Evolutionary conservation across 2,888 invertebrate species (phyloP).

Genomic region (Torymus texanus): DNA sequence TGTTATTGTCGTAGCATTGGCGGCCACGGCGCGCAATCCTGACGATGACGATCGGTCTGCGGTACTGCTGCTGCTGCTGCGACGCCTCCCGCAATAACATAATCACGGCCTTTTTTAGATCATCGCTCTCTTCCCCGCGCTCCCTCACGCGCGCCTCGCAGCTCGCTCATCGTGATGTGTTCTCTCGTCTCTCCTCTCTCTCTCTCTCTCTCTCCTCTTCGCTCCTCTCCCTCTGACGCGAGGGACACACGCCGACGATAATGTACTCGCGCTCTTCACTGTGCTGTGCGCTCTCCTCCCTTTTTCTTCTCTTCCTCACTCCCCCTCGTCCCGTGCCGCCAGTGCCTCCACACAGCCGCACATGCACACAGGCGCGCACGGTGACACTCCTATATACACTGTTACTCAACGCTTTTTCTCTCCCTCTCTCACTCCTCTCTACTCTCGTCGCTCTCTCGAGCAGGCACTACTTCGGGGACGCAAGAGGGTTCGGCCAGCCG

Average conservation of each 20-base stretch:
- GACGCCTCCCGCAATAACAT: constrained; percentile 49
- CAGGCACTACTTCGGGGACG: no score
- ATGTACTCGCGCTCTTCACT: background rate
- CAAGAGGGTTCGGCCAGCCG: no score
- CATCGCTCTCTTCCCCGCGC: constrained; percentile 6
- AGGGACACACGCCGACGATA: background rate
- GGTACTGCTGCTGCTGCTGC: constrained; percentile 38
- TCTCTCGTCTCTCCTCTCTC: background rate
- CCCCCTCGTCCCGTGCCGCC: no score
- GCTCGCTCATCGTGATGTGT: no score
- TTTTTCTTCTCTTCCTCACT: background rate
- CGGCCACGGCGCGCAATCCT: constrained; percentile 21
- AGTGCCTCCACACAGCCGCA: no score
- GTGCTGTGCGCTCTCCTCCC: background rate
- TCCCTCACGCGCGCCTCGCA: background rate
- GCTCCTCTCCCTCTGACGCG: background rate
- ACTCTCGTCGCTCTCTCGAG: no score
- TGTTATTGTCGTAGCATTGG: constrained; percentile 5
- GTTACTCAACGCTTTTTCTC: no score
- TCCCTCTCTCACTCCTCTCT: no score
- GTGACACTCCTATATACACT: no score
- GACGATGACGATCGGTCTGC: constrained; percentile 23
- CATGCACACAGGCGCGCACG: no score
- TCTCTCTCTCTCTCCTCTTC: background rate
- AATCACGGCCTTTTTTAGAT: constrained; percentile 48